Base-by-base conservation (phyloP, 1,140 invertebrate genomes). In the Spodoptera litura region DNA sequence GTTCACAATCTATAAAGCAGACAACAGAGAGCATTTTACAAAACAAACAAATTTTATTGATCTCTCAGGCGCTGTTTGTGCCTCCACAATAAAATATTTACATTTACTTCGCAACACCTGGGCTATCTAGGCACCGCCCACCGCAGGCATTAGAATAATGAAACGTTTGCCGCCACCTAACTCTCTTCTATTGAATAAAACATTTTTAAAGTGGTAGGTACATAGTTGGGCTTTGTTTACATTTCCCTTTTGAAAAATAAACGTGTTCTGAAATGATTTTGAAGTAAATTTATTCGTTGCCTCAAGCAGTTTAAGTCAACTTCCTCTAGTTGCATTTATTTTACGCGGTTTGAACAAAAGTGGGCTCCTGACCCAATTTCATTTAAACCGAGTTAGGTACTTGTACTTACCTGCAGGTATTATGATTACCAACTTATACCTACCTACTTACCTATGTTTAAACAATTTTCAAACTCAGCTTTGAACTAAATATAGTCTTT, bases 31-130 rank as follows among this genome's bases (percentile, higher is more conserved):
- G 88, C 90, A 90, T 93, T 94, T 93, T 92, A 93, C 89, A 93
- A 88, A 93, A 94, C 89, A 94, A 93, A 93, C 93, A 93, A 93
- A 94, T 93, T 94, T 94, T 94, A 94, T 94, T 93, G 93, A 93
- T 94, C 93, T 94, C 93, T 80, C 87, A 89, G 92, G 93, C 89
- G 89, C 88, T 91, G 92, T 94, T 94, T 91, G 87, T 89, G 83
- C 88, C 87, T 85, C 85, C 85, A 89, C 88, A 92, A 93, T 93
- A 93, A 93, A 94, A 93, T 93, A 94, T 94, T 94, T 92, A 94
- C 91, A 93, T 93, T 91, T 91, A 92, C 91, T 93, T 89, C 81
- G 88, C 85, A 91, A 85, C 89, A 93, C 91, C 89, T 92, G 90
- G 86, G 84, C 85, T 88, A 84, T 81, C 83, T 87, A 86, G 81